Evolutionary conservation across 2,797 vertebrate genomes (phyloP).

Genomic region (Gorsachius magnificus): DNA sequence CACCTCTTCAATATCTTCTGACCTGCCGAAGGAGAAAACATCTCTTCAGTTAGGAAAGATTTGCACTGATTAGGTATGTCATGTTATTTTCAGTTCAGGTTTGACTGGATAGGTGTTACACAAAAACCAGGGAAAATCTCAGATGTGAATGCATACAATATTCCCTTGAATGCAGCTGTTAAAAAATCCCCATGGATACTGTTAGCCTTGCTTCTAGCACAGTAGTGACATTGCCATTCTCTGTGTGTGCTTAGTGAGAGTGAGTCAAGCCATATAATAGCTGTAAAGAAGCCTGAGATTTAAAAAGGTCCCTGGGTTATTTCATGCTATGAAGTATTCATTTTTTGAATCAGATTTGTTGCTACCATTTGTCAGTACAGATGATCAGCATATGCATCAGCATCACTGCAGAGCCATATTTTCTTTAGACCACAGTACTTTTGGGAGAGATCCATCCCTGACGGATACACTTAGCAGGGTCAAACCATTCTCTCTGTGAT

Average conservation of each 20-base stretch:
- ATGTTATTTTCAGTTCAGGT: background rate
- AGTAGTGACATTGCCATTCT: conserved; percentile 4
- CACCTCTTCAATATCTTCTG: background rate
- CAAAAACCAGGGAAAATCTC: conserved; percentile 4
- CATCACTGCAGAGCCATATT: background rate
- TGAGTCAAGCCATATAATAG: background rate
- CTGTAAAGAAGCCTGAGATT: conserved; percentile 19
- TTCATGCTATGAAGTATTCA: conserved; percentile 39
- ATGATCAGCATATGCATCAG: background rate
- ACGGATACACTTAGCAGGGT: conserved; percentile 14
- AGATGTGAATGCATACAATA: background rate
- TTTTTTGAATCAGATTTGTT: conserved; percentile 40
- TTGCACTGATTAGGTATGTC: conserved; percentile 14
- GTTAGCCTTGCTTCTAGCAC: background rate
- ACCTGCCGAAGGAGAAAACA: background rate
- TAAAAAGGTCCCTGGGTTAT: conserved; percentile 12
- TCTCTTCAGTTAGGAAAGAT: background rate
- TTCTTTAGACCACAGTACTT: background rate
- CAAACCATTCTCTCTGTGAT: background rate
- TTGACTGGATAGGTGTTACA: conserved; percentile 10
- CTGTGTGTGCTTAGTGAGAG: background rate
- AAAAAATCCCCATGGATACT: conserved; percentile 13
- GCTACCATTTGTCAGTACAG: background rate
- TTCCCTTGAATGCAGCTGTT: background rate
- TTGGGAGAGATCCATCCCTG: background rate